Base-by-base conservation (phyloP, 2,888 invertebrate species). In the Panzeria rudis region DNA sequence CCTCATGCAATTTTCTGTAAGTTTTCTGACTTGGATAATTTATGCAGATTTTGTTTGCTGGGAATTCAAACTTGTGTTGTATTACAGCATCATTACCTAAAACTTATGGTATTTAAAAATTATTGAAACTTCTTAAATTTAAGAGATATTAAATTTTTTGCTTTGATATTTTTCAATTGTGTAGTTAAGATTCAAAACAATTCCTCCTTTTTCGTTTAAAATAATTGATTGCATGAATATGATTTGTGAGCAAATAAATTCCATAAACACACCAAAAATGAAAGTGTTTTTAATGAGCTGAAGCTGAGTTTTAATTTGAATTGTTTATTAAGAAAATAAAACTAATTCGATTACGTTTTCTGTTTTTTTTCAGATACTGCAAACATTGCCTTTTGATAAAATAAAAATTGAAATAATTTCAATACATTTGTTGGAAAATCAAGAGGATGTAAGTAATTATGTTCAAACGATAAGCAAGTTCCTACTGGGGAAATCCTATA, bases 371-470 rank as follows among this genome's bases (percentile, higher is more conserved):
- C 75, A 92, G 92, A 91, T 93, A 79, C 88, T 93, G 87, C 91
- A 92, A 89, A 93, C 92, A 86, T 88, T 93, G 88, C 92, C 92
- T 83, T 93, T 93, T 86, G 89, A 92, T 81, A 91, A 91, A 89
- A 89, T 93, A 72, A 90, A 90, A 87, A 92, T 93, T 87, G 90
- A 91, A 86, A 89, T 92, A 69, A 93, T 93, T 89, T 92, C 92
- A 86, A 92, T 93, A 88, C 92, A 93, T 88, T 88, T 93, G 88
- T 89, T 90, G 86, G 92, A 92, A 84, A 90, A 91, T 88, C 90
- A 91, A 78, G 91, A 92, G 81, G 88, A 87, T 59, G 77, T 90
- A 78, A 89, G 89, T 79, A 88, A 89, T 84, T 92, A 92, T 86
- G 89, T 92, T 88, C 90, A 92, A 89, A 90, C 90, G 84, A 90